These are phyloP conservation scores for Jacana jacana DNA, from an alignment of 2,113 vertebrate genomes.

Conservation along the genomic window DNA sequence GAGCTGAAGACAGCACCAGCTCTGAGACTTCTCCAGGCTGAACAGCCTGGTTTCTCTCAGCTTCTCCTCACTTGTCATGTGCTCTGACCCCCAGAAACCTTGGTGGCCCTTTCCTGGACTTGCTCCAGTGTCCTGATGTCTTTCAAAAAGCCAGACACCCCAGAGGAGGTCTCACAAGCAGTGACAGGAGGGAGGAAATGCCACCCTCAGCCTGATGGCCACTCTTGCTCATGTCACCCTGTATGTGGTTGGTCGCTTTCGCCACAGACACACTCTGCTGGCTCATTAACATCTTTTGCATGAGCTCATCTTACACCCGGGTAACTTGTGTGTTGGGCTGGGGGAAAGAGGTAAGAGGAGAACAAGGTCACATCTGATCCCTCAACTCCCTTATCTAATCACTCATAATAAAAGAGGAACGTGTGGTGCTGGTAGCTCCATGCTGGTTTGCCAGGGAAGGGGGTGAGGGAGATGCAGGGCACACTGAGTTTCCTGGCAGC, in stretches of 20 bases:
- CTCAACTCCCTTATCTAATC: background rate
- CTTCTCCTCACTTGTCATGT: background rate
- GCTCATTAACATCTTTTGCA: background rate
- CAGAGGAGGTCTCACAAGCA: background rate
- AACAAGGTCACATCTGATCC: background rate
- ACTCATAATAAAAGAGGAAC: background rate
- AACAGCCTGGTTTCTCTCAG: background rate
- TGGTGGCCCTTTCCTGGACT: background rate
- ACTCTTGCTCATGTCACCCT: background rate
- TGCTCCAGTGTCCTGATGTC: background rate
- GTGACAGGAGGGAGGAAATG: background rate
- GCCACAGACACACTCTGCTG: background rate
- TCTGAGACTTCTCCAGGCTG: background rate
- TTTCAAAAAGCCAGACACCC: background rate
- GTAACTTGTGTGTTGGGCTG: background rate
- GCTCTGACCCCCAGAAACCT: background rate
- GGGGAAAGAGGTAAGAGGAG: background rate
- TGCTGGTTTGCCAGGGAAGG: too few relatives aligned
- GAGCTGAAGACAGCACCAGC: background rate
- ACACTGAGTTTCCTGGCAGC: background rate
- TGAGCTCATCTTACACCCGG: background rate
- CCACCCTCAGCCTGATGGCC: too few relatives aligned
- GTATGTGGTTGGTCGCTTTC: accelerated
- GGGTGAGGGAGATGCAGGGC: background rate
- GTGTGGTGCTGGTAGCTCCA: background rate